Evolutionary conservation across 2,113 vertebrate species (phyloP), one percentile per base, ranked within the genome.

Genomic region (Oncorhynchus nerka): DNA sequence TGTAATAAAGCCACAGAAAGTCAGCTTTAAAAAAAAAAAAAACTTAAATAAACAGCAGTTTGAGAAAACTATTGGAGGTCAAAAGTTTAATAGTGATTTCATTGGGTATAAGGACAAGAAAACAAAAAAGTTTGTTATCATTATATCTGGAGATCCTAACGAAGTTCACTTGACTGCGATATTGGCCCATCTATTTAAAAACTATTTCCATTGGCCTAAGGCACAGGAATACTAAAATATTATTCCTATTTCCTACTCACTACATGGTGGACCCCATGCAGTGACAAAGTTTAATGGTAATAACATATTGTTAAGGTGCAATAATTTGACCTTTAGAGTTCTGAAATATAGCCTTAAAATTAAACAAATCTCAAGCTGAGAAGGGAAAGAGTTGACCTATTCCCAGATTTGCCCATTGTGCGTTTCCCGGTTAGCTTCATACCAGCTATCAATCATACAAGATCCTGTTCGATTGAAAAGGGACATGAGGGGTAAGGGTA

Each of bases 191-290:
- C 88, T 84, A 84, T 89, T 90, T 86, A 84, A 92, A 89, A 90
- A 91, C 86, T 67, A 89, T 92, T 93, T 91, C 89, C 91, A 32
- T 86, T 92, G 90, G 91, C 92, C 90, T 93, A 93, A 94, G 92
- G 92, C 93, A 94, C 90, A 92, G 90, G 90, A 92, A 92, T 89
- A 90, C 87, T 91, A 90, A 86, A 90, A 85, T 86, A 87, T 88
- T 85, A 87, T 84, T 83, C 85, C 87, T 45, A 45, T 45, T 45
- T 45, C 39, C 39, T 81, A 91, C 83, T 78, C 79, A 88, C 85
- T 75, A 71, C 79, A 79, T 85, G 82, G 86, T 82, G 81, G 86
- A 87, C 76, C 81, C 87, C 78, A 84, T 84, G 84, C 68, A 79
- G 82, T 70, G 76, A 86, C 82, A 84, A 82, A 77, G 84, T 83